Conservation (phyloP, 2,888 invertebrate species). For the Drosophila lutescens region DNA sequence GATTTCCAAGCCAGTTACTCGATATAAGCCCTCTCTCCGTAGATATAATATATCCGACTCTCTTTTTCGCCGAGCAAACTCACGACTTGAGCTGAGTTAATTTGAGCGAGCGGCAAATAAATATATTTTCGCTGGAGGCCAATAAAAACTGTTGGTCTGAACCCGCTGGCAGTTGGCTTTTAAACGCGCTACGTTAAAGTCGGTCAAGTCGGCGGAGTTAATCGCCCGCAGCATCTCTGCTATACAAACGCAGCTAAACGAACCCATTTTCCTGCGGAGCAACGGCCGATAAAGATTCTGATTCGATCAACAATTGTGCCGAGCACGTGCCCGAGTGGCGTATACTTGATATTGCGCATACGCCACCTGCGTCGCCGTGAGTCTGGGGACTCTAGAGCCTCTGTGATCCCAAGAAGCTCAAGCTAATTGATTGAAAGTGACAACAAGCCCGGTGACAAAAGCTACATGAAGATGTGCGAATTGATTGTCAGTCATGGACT, state of each 20-base stretch:
- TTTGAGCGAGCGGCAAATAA: slow-evolving; percentile 32
- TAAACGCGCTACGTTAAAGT: slow-evolving; percentile 51
- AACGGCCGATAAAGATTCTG: slow-evolving; percentile 26
- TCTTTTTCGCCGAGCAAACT: slow-evolving; percentile 21
- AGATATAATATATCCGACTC: slow-evolving; percentile 7
- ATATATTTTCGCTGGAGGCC: slow-evolving; percentile 35
- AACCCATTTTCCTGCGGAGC: slow-evolving; percentile 1
- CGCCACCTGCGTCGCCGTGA: slow-evolving; percentile 14
- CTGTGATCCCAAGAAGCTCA: background rate
- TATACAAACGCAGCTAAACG: background rate
- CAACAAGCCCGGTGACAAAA: slow-evolving; percentile 1
- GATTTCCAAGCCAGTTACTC: slow-evolving; percentile 14
- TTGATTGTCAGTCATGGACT: slow-evolving; percentile 77
- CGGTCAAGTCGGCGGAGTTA: slow-evolving; percentile 35
- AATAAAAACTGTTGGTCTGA: slow-evolving; percentile 62
- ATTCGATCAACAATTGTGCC: slow-evolving; percentile 21
- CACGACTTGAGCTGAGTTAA: slow-evolving; percentile 31
- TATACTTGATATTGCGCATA: slow-evolving; percentile 45
- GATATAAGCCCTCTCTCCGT: slow-evolving; percentile 7
- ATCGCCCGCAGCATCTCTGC: slow-evolving; percentile 8
- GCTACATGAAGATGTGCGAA: slow-evolving; percentile 75
- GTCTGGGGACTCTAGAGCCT: background rate
- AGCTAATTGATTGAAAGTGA: slow-evolving; percentile 21
- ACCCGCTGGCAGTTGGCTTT: slow-evolving; percentile 51
- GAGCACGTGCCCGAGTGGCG: slow-evolving; percentile 54